Base-by-base conservation (phyloP, 1,140 invertebrate genomes). In the Meloidogyne floridensis region DNA sequence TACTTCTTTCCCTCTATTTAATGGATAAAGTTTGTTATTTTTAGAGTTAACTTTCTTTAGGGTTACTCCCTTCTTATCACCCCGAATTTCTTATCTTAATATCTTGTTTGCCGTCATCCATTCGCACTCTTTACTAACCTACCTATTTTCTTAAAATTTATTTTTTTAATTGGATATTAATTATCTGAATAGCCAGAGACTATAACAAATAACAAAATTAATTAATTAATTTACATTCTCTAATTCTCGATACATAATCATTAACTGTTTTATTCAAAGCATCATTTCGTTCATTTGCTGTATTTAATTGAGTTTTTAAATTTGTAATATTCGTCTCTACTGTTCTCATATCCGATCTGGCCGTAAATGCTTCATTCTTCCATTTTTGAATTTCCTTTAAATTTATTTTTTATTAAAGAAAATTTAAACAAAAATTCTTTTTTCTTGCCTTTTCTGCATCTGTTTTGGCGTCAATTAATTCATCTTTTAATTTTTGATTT, bases 231-330 rank as follows among this genome's bases (percentile, higher is more conserved):
- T 88, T 81, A 88, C 88, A 82, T 10, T 89, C 88, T 47, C 88
- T 73, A 43, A 89, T 88, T 82, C 90, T 89, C 6, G 82, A 80
- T 32, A 86, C 86, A 75, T 90, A 84, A 80, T 89, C 88, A 79
- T 85, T 90, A 82, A 89, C 86, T 47, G 86, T 90, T 75, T 89
- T 90, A 54, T 90, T 89, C 9, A 89, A 74, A 56, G 81, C 76
- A 18, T 88, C 87, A 77, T 82, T 84, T 53, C 88, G 72, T 15
- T 89, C 88, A 20, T 72, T 88, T 9, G 86, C 82, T 70, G 89
- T 83, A 47, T 81, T 74, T n/a, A 89, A 70, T 77, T 89, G 88
- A 11, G 83, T 85, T 76, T 89, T 90, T 51, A 90, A 77, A 20
- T 83, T 85, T 69, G 81, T 77, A 18, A 88, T 80, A 51, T 84